Conservation (phyloP, 2,888 invertebrate genomes). For the Crepidodera aurea region DNA sequence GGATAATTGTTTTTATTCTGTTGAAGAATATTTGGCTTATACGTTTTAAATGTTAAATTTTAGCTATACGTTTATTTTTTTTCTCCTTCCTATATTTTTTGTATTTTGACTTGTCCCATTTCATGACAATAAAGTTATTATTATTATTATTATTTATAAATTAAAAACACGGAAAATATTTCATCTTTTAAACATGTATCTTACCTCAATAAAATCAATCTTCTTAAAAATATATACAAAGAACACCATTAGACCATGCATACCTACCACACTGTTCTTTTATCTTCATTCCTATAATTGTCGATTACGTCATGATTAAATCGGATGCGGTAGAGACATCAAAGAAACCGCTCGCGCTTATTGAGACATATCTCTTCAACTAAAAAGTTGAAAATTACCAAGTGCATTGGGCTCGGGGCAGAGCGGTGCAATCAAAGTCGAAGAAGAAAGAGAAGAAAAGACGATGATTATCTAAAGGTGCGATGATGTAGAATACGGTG, state of each 20-base stretch:
- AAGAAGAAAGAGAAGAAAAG: conserved; percentile 3
- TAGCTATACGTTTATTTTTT: too few relatives aligned
- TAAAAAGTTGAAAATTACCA: conserved; percentile 44
- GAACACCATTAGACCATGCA: not conserved
- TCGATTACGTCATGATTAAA: conserved; percentile 50
- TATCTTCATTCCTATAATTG: conserved; percentile 35
- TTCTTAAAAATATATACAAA: not conserved
- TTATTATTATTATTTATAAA: too few relatives aligned
- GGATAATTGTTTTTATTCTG: too few relatives aligned
- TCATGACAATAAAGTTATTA: too few relatives aligned
- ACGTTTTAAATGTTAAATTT: too few relatives aligned
- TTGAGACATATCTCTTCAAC: conserved; percentile 52
- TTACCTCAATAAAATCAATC: too few relatives aligned
- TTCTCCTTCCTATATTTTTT: too few relatives aligned
- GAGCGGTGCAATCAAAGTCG: conserved; percentile 12
- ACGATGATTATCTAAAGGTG: conserved; percentile 10
- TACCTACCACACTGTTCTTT: conserved; percentile 22
- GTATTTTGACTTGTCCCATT: too few relatives aligned
- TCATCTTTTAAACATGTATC: too few relatives aligned
- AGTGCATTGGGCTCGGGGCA: conserved; percentile 21
- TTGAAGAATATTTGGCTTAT: too few relatives aligned
- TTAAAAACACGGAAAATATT: too few relatives aligned
- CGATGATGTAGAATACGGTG: conserved; percentile 11
- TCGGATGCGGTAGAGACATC: conserved; percentile 50
- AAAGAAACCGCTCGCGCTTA: conserved; percentile 50